Percentiles rank a stretch among this genome's conserved stretches.
Conservation (phyloP, 2,113 vertebrate genomes). For the Dolichotis patagonum region DNA sequence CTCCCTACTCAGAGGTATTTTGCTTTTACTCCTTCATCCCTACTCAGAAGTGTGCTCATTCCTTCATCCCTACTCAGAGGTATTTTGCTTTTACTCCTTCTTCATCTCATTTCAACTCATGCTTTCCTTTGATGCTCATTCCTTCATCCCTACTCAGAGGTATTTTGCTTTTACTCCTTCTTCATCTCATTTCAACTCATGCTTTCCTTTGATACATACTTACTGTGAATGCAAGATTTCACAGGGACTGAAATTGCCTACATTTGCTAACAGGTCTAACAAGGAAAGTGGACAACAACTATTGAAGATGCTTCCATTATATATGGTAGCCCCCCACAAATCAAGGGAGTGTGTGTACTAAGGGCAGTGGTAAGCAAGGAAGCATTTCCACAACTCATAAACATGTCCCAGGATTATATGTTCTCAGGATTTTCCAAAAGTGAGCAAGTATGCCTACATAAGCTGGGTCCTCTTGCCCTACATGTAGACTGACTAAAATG, state of each 20-base stretch:
- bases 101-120: fast-evolving
- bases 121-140: background rate
- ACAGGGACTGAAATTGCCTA: background rate
- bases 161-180: background rate
- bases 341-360: background rate
- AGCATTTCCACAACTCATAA: background rate
- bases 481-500: background rate
- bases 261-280: background rate
- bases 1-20: too few relatives aligned
- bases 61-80: too few relatives aligned
- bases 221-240: background rate
- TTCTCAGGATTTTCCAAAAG: background rate
- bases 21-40: too few relatives aligned
- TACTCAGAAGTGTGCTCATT: too few relatives aligned
- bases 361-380: background rate
- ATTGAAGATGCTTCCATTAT: background rate
- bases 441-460: background rate
- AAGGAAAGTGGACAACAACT: background rate
- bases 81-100: too few relatives aligned
- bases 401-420: background rate
- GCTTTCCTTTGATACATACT: background rate
- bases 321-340: fast-evolving
- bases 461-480: background rate
- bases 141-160: too few relatives aligned
- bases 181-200: fast-evolving